Base-by-base conservation (phyloP, 2,113 vertebrate species). In the Cyprinodon tularosa region DNA sequence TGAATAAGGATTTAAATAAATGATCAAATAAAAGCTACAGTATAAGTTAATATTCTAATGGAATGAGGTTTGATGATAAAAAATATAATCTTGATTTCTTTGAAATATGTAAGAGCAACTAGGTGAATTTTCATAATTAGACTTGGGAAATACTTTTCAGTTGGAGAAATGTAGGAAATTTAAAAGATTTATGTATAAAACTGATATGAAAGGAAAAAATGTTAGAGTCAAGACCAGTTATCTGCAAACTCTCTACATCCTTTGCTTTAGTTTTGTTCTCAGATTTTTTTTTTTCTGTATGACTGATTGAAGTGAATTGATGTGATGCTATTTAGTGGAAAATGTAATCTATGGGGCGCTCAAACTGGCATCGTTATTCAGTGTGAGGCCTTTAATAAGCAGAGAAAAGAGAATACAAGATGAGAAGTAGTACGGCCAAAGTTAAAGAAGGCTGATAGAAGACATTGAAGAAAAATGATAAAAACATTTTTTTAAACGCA, bases 201-300 rank as follows among this genome's bases (percentile, higher is more conserved):
- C 3, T 57, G 17, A 57, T 15, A 57, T n/a, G 1, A n/a, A n/a
- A 6, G 50, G 20, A 57, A 57, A n/a, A 57, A 57, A 57, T 20
- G 50, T 57, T 9, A 8, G 50, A 57, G 17, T 57, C 8, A 57
- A 20, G 20, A 57, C 17, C 50, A 53, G 9, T 42, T 42, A 42
- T 42, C 78, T 80, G 68, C 77, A 86, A 75, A 36, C 67, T 78
- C 82, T 62, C 65, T 86, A 64, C 83, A 59, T 6, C 42, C 42
- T 42, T 42, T 42, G 84, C 89, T 83, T 84, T 7, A 15, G 62
- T 66, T 84, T 89, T 90, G 81, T 85, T 82, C 80, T 80, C 29
- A 29, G 29, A 29, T 29, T 29, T 29, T 29, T 29, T 29, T 77
- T 65, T 70, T 29, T 74, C 67, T 68, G 71, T 59, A 50, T 50